Evolutionary conservation across 2,888 invertebrate genomes (phyloP).

Genomic region (Lobophora halterata): DNA sequence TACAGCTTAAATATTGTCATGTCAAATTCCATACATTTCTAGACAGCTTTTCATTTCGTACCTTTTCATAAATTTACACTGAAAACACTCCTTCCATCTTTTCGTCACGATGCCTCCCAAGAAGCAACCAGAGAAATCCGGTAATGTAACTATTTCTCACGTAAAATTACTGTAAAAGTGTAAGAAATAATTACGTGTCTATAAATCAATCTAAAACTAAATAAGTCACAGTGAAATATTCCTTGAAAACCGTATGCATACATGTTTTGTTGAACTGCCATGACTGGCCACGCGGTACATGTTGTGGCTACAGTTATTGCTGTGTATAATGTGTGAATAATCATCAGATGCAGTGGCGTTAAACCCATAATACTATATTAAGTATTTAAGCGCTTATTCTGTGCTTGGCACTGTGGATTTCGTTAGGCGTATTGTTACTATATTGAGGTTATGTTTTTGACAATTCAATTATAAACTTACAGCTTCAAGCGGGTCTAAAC

Average conservation of each 20-base stretch:
- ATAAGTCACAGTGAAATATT: constrained; percentile 1
- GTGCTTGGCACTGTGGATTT: too few species aligned
- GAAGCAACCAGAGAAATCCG: constrained; percentile 93
- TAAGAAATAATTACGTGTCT: not conserved
- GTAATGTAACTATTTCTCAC: constrained; percentile 75
- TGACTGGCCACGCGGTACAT: constrained; percentile 59
- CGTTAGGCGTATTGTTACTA: not conserved
- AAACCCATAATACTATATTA: too few species aligned
- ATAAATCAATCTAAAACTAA: not conserved
- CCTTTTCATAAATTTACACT: constrained; percentile 1
- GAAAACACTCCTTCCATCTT: constrained; percentile 59
- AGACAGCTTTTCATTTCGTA: too few species aligned
- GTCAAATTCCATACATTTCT: too few species aligned
- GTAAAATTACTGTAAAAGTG: constrained; percentile 8
- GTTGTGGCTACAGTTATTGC: constrained; percentile 16
- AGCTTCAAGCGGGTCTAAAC: constrained; percentile 68
- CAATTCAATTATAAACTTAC: constrained; percentile 16
- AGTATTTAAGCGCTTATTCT: too few species aligned
- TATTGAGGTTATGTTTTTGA: constrained; percentile 44
- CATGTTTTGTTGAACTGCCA: constrained; percentile 30
- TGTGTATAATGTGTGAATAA: constrained; percentile 9
- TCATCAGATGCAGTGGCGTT: not conserved
- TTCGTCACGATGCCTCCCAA: constrained; percentile 90
- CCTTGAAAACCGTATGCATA: constrained; percentile 9
- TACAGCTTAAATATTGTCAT: too few species aligned